Percentiles rank a stretch among this genome's conserved stretches.
phyloP scores from a whole-genome alignment of 1,140 invertebrate genomes.

The Heterodera schachtii region DNA sequence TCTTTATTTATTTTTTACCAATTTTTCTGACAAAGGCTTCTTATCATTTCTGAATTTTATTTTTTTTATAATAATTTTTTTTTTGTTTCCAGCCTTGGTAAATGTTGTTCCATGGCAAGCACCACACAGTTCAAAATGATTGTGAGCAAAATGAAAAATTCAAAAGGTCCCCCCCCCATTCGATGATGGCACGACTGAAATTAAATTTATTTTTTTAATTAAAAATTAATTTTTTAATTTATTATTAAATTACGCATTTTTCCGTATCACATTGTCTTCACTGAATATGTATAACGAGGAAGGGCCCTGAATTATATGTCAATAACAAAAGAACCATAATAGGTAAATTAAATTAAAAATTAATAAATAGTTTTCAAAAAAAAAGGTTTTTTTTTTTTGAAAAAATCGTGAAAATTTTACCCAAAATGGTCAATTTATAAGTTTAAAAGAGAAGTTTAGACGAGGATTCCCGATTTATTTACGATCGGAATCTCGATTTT shows the following conservation, averaged over 20 bases:
- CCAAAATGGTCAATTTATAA: no score
- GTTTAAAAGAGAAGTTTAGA: no score
- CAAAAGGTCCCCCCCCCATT: conserved; percentile 83
- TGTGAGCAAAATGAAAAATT: conserved; percentile 99
- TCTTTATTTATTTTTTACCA: conserved; percentile 76
- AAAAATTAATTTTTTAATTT: conserved; percentile 82
- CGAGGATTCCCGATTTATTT: no score
- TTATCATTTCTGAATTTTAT: conserved; percentile 87
- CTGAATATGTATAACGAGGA: conserved; percentile 85
- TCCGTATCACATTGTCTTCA: conserved; percentile 93
- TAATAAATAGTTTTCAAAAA: background rate
- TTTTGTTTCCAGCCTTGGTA: conserved; percentile 72
- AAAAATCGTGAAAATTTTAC: background rate
- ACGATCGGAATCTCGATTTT: no score
- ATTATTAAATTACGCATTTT: conserved; percentile 93
- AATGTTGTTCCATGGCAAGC: conserved; percentile 97
- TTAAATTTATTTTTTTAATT: background rate
- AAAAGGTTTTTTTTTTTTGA: background rate
- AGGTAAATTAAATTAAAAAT: background rate
- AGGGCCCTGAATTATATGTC: conserved; percentile 58
- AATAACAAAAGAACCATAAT: background rate
- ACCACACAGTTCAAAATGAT: conserved; percentile 98
- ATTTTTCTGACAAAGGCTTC: conserved; percentile 93
- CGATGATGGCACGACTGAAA: conserved; percentile 70
- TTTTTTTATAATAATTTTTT: no score